Conservation (phyloP, 2,113 vertebrate species). For the Xenotilapia caudafasciata region DNA sequence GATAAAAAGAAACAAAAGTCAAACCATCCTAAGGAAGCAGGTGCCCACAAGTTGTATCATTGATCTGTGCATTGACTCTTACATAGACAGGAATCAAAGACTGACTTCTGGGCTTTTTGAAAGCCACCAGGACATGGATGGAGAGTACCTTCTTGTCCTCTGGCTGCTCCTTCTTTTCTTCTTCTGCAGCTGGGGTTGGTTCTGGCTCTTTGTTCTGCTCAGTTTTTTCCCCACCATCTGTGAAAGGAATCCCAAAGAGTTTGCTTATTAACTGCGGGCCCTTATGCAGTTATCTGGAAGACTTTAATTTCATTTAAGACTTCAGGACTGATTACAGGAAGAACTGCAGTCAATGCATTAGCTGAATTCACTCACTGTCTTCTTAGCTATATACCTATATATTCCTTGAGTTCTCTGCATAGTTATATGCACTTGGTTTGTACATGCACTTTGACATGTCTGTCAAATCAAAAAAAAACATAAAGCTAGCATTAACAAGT, state of each 20-base stretch:
- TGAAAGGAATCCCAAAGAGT: neutral
- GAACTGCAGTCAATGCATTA: neutral
- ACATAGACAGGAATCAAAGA: constrained; percentile 58
- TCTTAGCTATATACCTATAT: neutral
- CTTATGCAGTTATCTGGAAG: neutral
- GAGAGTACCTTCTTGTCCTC: constrained; percentile 57
- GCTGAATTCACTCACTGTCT: neutral
- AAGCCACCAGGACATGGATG: constrained; percentile 10
- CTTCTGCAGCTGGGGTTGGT: neutral
- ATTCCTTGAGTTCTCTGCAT: neutral
- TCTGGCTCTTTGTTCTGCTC: constrained; percentile 47
- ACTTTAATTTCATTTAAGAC: neutral
- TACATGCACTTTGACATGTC: neutral
- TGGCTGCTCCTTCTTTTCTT: constrained; percentile 35
- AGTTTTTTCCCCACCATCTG: constrained; percentile 26
- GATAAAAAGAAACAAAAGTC: neutral
- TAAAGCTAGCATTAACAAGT: neutral
- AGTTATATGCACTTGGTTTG: neutral
- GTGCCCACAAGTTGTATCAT: neutral
- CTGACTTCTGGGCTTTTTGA: constrained; percentile 51
- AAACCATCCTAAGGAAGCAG: neutral
- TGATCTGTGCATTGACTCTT: constrained; percentile 6
- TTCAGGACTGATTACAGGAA: neutral
- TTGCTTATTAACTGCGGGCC: neutral
- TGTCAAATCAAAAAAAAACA: neutral